Evolutionary conservation across 1,140 invertebrate genomes (phyloP).

Genomic region (Triops longicaudatus): DNA sequence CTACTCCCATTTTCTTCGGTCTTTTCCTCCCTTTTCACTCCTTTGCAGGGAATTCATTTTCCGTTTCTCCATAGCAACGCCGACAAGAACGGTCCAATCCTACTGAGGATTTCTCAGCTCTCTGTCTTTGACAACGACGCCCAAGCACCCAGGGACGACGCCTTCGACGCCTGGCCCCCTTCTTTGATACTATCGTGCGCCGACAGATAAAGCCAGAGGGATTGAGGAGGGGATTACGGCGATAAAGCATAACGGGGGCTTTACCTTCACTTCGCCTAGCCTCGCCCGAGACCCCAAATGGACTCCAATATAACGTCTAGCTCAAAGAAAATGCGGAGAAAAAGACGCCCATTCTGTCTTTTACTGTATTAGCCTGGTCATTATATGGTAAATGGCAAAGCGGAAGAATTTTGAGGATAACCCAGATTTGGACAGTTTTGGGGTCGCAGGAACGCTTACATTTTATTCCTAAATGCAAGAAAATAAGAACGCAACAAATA

Average conservation of each 20-base stretch:
- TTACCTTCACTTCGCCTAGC: background rate
- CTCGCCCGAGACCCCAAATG: background rate
- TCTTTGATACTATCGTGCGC: background rate
- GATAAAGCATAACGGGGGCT: background rate
- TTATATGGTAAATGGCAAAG: background rate
- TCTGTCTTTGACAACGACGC: background rate
- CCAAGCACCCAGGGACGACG: background rate
- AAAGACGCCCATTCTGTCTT: background rate
- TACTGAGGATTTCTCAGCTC: background rate
- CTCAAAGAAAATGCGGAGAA: background rate
- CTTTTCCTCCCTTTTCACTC: background rate
- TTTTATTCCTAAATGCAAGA: too few species aligned
- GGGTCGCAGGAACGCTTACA: too few species aligned
- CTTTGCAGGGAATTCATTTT: background rate
- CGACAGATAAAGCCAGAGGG: constrained; percentile 7
- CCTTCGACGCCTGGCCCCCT: background rate
- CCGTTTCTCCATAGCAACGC: background rate
- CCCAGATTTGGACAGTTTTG: too few species aligned
- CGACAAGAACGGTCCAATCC: background rate
- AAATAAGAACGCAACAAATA: too few species aligned
- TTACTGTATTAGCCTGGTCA: background rate
- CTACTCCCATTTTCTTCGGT: background rate
- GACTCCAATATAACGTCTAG: background rate
- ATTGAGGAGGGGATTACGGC: constrained; percentile 10
- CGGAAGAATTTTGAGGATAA: background rate